A percentile compares a stretch with the other conserved stretches of the same genome.
Conservation (phyloP, 1,140 invertebrate species). For the Trinorchestia longiramus region DNA sequence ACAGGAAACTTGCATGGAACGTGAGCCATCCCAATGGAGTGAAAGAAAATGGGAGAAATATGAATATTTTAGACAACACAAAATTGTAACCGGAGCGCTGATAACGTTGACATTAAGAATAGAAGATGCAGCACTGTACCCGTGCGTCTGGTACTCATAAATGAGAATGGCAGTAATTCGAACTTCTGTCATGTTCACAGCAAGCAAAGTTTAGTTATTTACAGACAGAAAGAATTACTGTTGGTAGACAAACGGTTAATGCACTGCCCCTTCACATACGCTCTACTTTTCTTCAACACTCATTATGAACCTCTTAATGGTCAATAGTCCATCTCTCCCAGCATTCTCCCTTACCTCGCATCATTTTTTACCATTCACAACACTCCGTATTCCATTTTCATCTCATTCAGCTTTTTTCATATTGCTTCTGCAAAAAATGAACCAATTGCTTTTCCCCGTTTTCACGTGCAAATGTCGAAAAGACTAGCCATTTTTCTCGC, state of each 20-base stretch:
- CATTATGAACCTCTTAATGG: no score
- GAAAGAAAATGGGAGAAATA: background rate
- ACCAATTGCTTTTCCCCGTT: background rate
- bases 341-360: background rate
- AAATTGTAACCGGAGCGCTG: background rate
- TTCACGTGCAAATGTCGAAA: background rate
- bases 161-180: no score
- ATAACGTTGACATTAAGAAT: no score
- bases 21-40: background rate
- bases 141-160: no score
- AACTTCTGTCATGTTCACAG: no score
- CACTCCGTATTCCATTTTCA: background rate
- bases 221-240: no score
- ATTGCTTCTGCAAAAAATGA: background rate
- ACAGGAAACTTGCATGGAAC: no score
- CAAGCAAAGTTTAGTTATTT: no score
- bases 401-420: background rate
- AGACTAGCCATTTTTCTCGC: background rate
- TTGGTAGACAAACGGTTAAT: no score
- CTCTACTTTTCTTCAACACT: no score
- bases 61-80: background rate
- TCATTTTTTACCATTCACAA: background rate
- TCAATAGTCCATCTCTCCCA: background rate
- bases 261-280: no score
- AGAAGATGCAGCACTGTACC: no score